phyloP scores from a whole-genome alignment of 1,140 invertebrate species.

The Bombus sibiricus region DNA sequence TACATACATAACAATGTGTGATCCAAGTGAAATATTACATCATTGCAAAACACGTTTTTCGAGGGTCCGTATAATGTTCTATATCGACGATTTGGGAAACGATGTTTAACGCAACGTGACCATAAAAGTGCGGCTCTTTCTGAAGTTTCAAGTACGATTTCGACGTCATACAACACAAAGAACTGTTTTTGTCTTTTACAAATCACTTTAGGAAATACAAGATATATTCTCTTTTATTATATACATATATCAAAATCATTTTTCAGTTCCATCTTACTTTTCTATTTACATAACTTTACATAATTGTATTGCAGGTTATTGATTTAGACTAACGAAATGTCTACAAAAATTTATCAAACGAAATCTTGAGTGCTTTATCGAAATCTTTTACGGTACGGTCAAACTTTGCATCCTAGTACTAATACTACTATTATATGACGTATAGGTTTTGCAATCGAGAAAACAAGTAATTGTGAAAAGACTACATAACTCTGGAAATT shows the following conservation, averaged over 20 bases:
- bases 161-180: conserved; percentile 20
- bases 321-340: neutral
- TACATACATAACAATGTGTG: neutral
- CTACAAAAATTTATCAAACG: neutral
- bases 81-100: conserved; percentile 27
- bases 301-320: neutral
- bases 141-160: conserved; percentile 49
- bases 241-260: neutral
- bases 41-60: conserved; percentile 20
- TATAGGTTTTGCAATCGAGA: neutral
- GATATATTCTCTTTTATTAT: neutral
- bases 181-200: conserved; percentile 12
- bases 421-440: neutral
- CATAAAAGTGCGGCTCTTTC: conserved; percentile 51
- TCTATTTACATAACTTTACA: neutral
- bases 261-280: neutral
- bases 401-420: neutral
- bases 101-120: conserved; percentile 45
- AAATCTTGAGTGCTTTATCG: neutral
- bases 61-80: too few relatives aligned
- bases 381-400: neutral
- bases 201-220: neutral
- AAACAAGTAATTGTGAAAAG: neutral
- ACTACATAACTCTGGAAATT: neutral
- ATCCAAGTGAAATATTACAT: conserved; percentile 23